Percentiles rank a stretch among this genome's conserved stretches.
Evolutionary conservation across 2,888 invertebrate genomes (phyloP).

Genomic region (Drosophila villosipedis): DNA sequence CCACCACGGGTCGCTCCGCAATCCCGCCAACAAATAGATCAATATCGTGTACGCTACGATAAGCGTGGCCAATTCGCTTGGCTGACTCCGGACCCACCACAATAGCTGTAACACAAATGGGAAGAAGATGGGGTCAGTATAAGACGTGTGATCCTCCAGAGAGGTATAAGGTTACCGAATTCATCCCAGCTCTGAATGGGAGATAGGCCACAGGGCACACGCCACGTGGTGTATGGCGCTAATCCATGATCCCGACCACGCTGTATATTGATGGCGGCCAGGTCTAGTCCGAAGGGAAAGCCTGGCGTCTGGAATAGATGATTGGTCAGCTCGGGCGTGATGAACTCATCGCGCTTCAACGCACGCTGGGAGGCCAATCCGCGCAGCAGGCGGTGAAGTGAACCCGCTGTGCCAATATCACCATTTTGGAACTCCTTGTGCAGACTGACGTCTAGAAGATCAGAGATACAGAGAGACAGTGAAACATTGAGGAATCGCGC

Average conservation of each 20-base stretch:
- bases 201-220: slow-evolving; percentile 91
- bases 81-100: slow-evolving; percentile 89
- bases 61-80: slow-evolving; percentile 87
- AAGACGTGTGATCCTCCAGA: not conserved
- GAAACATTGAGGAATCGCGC: not conserved
- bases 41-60: slow-evolving; percentile 91
- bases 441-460: slow-evolving; percentile 89
- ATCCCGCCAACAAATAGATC: slow-evolving; percentile 93
- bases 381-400: slow-evolving; percentile 91
- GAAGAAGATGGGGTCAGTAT: not conserved
- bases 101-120: slow-evolving; percentile 80
- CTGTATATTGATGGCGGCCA: slow-evolving; percentile 95
- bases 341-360: slow-evolving; percentile 92
- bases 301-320: slow-evolving; percentile 92
- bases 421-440: slow-evolving; percentile 91
- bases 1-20: slow-evolving; percentile 91
- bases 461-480: no score
- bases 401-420: slow-evolving; percentile 91
- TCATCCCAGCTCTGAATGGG: slow-evolving; percentile 90
- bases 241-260: slow-evolving; percentile 95
- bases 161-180: slow-evolving; percentile 83
- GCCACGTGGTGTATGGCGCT: slow-evolving; percentile 92
- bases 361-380: slow-evolving; percentile 92
- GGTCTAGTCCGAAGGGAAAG: slow-evolving; percentile 92
- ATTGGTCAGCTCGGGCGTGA: slow-evolving; percentile 92